Conservation (phyloP, 2,113 vertebrate species). For the Bos taurus region ARS-UCD2.0 NC_037330.1:112509501-112510000, state of each 20-base stretch:
- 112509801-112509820: neutral
- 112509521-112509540: neutral
- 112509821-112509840: neutral
- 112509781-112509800: neutral
- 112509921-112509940: slow-evolving; percentile 4
- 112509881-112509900: neutral
- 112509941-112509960: neutral
- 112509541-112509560: neutral
- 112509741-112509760: neutral
- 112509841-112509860: neutral
- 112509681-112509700: neutral
- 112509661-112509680: neutral
- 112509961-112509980: slow-evolving; percentile 18
- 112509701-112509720: neutral
- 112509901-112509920: neutral
- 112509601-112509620: neutral
- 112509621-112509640: neutral
- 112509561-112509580: neutral
- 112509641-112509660: neutral
- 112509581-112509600: neutral
- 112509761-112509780: neutral
- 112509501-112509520: neutral
- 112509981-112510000: neutral
- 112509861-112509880: neutral
- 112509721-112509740: slow-evolving; percentile 19